Conservation (phyloP, 35 echinoderm and acorn worm genomes). For the Apostichopus japonicus region DNA sequence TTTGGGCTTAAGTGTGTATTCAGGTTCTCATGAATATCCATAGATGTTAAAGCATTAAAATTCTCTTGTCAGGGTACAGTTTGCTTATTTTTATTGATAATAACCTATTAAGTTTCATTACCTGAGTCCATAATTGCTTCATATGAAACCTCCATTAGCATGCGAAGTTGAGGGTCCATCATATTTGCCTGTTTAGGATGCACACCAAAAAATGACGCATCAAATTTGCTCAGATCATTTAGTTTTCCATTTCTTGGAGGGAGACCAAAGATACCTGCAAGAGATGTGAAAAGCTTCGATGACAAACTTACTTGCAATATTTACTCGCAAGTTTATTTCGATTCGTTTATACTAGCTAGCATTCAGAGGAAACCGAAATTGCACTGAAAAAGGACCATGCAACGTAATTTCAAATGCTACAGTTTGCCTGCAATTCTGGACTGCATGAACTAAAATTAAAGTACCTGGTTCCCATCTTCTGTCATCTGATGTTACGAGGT, state of each 20-base stretch:
- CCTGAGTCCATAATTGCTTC: slow-evolving; percentile 90
- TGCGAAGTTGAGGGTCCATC: slow-evolving; percentile 87
- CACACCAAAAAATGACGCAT: slow-evolving; percentile 81
- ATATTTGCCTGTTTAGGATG: slow-evolving; percentile 88
- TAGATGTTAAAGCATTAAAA: no score
- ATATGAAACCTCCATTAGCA: slow-evolving; percentile 79
- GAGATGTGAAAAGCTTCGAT: background rate
- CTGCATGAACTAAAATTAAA: background rate
- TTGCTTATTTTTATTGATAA: no score
- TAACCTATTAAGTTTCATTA: slow-evolving; percentile 5
- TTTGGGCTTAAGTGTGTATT: no score
- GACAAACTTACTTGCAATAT: background rate
- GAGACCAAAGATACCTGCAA: slow-evolving; percentile 75
- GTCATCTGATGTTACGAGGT: slow-evolving; percentile 80
- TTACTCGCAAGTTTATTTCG: background rate
- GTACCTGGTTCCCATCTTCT: slow-evolving; percentile 95
- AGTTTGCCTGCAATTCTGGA: background rate
- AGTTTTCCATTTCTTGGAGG: slow-evolving; percentile 83
- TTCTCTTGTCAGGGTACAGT: no score
- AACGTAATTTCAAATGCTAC: background rate
- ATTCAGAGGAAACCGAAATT: no score
- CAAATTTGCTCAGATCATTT: slow-evolving; percentile 73
- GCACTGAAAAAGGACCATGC: no score
- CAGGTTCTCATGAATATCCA: no score
- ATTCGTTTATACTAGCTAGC: background rate